phyloP scores from a whole-genome alignment of 1,140 invertebrate genomes.

The Arion vulgaris region DNA sequence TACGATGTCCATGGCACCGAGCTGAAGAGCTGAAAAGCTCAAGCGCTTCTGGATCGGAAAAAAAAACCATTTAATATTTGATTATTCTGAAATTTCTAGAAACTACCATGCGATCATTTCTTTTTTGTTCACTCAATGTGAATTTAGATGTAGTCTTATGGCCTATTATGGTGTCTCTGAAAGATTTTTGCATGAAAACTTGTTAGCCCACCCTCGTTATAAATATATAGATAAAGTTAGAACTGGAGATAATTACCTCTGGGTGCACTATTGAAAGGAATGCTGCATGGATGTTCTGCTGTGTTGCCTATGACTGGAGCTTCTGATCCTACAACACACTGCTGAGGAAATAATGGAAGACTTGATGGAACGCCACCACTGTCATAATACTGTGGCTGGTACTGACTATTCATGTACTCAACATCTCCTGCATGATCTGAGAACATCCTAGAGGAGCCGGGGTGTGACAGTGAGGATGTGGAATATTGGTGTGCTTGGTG shows the following conservation, averaged over 20 bases:
- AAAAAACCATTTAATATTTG: too few species aligned
- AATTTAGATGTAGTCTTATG: too few species aligned
- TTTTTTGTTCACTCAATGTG: too few species aligned
- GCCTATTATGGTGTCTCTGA: too few species aligned
- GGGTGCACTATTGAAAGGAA: conserved; percentile 26
- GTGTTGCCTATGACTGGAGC: conserved; percentile 15
- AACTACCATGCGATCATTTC: too few species aligned
- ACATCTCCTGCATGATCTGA: conserved; percentile 6
- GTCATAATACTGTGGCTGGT: conserved; percentile 16
- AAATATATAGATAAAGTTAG: too few species aligned
- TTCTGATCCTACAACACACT: conserved; percentile 35
- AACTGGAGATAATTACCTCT: neutral
- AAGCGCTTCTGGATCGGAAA: too few species aligned
- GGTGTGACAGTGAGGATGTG: neutral
- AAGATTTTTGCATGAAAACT: too few species aligned
- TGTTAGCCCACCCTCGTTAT: too few species aligned
- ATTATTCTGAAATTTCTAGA: too few species aligned
- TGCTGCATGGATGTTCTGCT: conserved; percentile 17
- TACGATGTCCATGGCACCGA: too few species aligned
- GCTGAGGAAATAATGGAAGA: conserved; percentile 26
- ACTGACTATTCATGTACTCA: conserved; percentile 19
- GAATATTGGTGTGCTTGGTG: conserved; percentile 16
- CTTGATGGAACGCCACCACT: neutral
- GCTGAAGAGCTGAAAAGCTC: too few species aligned
- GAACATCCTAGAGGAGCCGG: conserved; percentile 11